A percentile compares a stretch with the other conserved stretches of the same genome.
These are phyloP conservation scores for Chorisops tibialis DNA, from an alignment of 2,888 invertebrate genomes.

Conservation along the genomic window DNA sequence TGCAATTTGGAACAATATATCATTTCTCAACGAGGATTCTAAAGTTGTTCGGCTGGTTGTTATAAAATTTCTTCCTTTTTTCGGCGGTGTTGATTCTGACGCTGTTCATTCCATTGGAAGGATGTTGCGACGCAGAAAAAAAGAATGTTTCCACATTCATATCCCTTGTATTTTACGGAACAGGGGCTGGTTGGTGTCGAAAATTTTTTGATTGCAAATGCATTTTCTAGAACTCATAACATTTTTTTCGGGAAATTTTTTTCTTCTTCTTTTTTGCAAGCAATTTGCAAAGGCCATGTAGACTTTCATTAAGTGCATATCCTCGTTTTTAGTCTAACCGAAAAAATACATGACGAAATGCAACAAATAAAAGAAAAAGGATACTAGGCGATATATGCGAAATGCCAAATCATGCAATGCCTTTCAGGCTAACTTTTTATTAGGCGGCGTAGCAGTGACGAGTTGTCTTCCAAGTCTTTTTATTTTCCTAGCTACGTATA, in stretches of 20 bases:
- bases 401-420: constrained; percentile 24
- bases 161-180: not conserved
- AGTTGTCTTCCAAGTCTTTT: constrained; percentile 19
- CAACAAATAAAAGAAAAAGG: too few species aligned
- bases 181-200: not conserved
- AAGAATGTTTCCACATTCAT: constrained; percentile 7
- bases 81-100: not conserved
- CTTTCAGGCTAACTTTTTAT: constrained; percentile 25
- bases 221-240: constrained; percentile 27
- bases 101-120: constrained; percentile 7
- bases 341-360: too few species aligned
- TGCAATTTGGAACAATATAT: too few species aligned
- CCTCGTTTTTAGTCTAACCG: not conserved
- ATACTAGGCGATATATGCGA: not conserved
- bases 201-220: constrained; percentile 29
- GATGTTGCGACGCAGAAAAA: constrained; percentile 6
- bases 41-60: too few species aligned
- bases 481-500: constrained; percentile 3
- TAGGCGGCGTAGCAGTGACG: constrained; percentile 14
- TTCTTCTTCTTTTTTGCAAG: constrained; percentile 21
- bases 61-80: too few species aligned
- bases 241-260: constrained; percentile 8
- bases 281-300: constrained; percentile 31
- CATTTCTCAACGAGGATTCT: too few species aligned
- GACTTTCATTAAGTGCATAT: constrained; percentile 29